These are phyloP conservation scores for Pongo pygmaeus DNA, from an alignment of 2,113 vertebrate species.

Conservation along the genomic window DNA sequence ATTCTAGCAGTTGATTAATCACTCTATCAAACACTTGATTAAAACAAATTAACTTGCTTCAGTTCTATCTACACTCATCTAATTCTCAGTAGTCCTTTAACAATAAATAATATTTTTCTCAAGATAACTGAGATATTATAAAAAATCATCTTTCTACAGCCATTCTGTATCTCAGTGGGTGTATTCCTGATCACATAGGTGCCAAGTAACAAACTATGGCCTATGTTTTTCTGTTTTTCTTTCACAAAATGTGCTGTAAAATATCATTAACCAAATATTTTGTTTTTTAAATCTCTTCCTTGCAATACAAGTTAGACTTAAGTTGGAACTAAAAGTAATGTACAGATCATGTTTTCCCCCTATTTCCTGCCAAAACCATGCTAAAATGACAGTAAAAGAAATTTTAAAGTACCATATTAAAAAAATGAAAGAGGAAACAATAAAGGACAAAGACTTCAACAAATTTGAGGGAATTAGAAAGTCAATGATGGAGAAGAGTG, in stretches of 20 bases:
- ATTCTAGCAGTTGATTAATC: neutral
- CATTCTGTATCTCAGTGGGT: neutral
- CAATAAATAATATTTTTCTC: neutral
- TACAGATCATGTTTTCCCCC: neutral
- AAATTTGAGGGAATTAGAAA: neutral
- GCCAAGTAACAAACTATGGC: neutral
- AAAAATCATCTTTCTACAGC: conserved; percentile 18
- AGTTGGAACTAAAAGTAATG: neutral
- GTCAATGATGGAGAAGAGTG: neutral
- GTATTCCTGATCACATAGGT: neutral
- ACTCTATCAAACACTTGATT: neutral
- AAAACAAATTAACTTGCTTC: neutral
- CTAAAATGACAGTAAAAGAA: neutral
- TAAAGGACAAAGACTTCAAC: neutral
- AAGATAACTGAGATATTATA: neutral
- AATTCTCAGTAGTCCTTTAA: neutral
- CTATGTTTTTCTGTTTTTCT: neutral
- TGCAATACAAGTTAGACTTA: neutral
- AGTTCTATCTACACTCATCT: neutral
- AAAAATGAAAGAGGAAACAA: neutral
- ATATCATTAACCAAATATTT: neutral
- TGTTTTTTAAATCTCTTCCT: neutral
- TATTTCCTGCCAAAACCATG: neutral
- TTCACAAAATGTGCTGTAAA: neutral
- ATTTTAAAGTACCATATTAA: neutral